Evolutionary conservation across 2,113 vertebrate genomes (phyloP).

Genomic region (Odontophorus gujanensis): DNA sequence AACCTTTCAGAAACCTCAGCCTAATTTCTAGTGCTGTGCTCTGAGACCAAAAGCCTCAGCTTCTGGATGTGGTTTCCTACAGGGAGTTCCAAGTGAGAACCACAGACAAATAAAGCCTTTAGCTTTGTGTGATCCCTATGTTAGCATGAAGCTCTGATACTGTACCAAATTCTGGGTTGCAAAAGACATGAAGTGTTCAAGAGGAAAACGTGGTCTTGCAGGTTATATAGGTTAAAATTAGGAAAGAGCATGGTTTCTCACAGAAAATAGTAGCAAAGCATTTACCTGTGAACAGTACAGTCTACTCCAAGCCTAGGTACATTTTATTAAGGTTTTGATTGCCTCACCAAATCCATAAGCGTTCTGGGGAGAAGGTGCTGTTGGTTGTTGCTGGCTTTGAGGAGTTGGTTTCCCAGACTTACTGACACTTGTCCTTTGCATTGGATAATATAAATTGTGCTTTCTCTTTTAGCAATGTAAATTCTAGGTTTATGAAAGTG

Average conservation of each 20-base stretch:
- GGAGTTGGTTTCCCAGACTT: neutral
- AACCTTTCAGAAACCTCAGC: neutral
- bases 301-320: constrained; percentile 5
- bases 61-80: neutral
- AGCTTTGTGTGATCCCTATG: fast-evolving
- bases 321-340: neutral
- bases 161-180: neutral
- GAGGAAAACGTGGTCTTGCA: neutral
- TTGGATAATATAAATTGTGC: constrained; percentile 23
- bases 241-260: neutral
- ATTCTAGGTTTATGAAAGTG: constrained; percentile 52
- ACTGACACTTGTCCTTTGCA: neutral
- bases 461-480: constrained; percentile 44
- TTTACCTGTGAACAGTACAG: neutral
- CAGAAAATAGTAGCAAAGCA: neutral
- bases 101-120: neutral
- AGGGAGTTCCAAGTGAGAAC: neutral
- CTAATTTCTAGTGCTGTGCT: neutral
- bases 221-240: neutral
- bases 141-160: fast-evolving
- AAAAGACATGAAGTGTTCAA: neutral
- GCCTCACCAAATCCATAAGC: neutral
- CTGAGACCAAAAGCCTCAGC: neutral
- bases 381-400: neutral
- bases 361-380: neutral